These are phyloP conservation scores for Drosophila gunungcola DNA, from an alignment of 1,140 invertebrate species.

Conservation along the genomic window DNA sequence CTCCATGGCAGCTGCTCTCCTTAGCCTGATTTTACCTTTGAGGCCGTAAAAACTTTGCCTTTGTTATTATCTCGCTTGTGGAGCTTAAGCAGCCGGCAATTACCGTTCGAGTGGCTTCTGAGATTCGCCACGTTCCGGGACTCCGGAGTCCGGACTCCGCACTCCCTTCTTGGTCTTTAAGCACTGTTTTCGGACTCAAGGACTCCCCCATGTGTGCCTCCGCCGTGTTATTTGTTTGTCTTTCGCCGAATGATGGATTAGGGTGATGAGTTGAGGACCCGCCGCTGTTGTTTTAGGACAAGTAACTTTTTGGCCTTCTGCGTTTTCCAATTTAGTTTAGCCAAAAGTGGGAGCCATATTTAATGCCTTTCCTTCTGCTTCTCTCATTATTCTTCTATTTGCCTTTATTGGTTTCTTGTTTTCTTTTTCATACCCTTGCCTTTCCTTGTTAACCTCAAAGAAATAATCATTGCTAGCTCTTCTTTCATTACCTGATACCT, in stretches of 20 bases:
- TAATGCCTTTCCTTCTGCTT: background rate
- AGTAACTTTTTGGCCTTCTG: constrained; percentile 45
- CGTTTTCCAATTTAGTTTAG: constrained; percentile 4
- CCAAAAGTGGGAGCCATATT: constrained; percentile 14
- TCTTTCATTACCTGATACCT: too few relatives aligned
- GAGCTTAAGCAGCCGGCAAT: constrained; percentile 73
- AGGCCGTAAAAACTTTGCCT: constrained; percentile 67
- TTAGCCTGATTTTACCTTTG: background rate
- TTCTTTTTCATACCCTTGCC: too few relatives aligned
- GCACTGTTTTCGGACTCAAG: constrained; percentile 38
- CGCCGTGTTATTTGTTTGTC: constrained; percentile 31
- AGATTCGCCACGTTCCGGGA: constrained; percentile 48
- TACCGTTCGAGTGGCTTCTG: constrained; percentile 77
- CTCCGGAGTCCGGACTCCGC: too few relatives aligned
- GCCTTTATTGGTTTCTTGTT: too few relatives aligned
- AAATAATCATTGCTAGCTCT: too few relatives aligned
- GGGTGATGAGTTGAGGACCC: constrained; percentile 26
- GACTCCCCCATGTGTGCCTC: constrained; percentile 30
- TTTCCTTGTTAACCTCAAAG: too few relatives aligned
- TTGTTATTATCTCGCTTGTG: constrained; percentile 72
- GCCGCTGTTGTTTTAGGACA: constrained; percentile 64
- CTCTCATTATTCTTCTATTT: background rate
- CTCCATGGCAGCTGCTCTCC: background rate
- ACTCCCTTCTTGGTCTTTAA: constrained; percentile 44
- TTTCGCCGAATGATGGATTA: constrained; percentile 55